Percentiles rank a stretch among this genome's conserved stretches.
Conservation (phyloP, 2,113 vertebrate species). For the Piaya cayana region DNA sequence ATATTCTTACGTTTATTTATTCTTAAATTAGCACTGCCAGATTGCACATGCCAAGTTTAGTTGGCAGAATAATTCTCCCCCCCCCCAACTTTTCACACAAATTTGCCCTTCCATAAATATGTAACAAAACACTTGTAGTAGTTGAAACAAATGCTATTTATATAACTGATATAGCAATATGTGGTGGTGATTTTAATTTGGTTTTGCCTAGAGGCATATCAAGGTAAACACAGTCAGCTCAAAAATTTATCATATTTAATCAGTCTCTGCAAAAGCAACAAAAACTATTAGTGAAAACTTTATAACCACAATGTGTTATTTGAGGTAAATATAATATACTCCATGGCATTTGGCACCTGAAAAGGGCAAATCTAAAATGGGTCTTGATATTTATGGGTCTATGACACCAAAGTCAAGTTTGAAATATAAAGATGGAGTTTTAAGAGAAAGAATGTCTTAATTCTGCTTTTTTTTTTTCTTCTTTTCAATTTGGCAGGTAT, state of each 20-base stretch:
- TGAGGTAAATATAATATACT: neutral
- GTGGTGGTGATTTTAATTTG: conserved; percentile 12
- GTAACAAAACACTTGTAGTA: conserved; percentile 52
- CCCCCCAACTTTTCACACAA: neutral
- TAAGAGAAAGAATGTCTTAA: neutral
- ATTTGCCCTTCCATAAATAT: conserved; percentile 47
- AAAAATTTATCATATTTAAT: neutral
- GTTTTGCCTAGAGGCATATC: neutral
- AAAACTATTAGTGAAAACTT: neutral
- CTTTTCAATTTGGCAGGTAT: neutral
- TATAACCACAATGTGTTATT: neutral
- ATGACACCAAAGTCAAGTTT: neutral
- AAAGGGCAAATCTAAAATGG: neutral
- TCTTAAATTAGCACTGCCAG: conserved; percentile 47
- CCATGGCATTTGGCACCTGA: neutral
- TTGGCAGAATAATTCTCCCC: neutral
- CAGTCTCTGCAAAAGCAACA: neutral
- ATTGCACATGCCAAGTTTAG: conserved; percentile 43
- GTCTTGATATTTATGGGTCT: neutral
- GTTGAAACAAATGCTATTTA: conserved; percentile 60
- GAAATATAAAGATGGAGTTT: neutral
- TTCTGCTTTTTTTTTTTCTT: neutral
- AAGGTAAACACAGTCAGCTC: conserved; percentile 27
- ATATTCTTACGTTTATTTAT: neutral
- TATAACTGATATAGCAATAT: neutral